Base-by-base conservation (phyloP, 2,113 vertebrate species). In the Rhadina sibilatrix region DNA sequence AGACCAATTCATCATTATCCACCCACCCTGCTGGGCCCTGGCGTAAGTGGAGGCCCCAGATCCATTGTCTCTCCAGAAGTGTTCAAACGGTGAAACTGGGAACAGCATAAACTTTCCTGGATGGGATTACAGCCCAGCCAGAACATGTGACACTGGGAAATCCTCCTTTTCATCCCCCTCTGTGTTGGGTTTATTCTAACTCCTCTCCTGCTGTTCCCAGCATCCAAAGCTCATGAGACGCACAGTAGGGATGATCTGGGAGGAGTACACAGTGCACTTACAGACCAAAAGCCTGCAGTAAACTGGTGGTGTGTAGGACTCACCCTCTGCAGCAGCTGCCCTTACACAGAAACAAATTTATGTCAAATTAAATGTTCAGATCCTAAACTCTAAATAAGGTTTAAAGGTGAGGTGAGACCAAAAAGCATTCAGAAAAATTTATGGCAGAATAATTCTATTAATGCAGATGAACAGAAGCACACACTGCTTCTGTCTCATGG, bases 1-100 rank as follows among this genome's bases (percentile, higher is more conserved):
- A 88, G 74, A 77, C 59, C 69, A 37, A 94, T 97, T 35, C 44
- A 80, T 97, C 96, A 94, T 15, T 65, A 82, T 77, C 70, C 87
- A n/a, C 59, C 71, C 44, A 30, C 70, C 72, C 96, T 59, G 89
- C 89, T 47, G 85, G 49, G 50, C 44, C 50, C 46, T 1, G 14
- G 92, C 5, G 0, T 65, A 46, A 66, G 69, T 2, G 2, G 68
- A 53, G 42, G 75, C 65, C 75, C 40, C 56, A 18, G 15, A 77
- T 54, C 65, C 81, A 46, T 49, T 3, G 4, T 27, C 24, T 90
- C 64, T 70, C 71, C 87, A 78, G 15, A 83, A 90, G 5, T 47
- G 92, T 93, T 97, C 87, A 95, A 96, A 97, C 31, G 12, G 33
- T 66, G 46, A 89, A 42, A 23, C 1, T 70, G 15, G 46, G 56